Base-by-base conservation (phyloP, 2,113 vertebrate species). In the Rhagologus leucostigma region DNA sequence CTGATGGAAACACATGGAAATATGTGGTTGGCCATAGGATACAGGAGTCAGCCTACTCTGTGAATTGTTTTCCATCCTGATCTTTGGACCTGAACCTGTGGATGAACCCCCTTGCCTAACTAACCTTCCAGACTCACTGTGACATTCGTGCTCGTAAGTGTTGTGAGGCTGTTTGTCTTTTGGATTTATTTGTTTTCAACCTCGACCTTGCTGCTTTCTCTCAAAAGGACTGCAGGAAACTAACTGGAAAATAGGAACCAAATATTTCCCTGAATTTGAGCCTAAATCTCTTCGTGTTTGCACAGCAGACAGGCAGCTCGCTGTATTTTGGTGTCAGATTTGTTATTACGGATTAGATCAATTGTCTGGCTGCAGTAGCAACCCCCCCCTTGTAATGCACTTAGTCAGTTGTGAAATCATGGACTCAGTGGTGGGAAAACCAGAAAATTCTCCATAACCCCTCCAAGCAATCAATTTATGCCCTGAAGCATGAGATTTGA, bases 401-500 rank as follows among this genome's bases (percentile, higher is more conserved):
- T 86, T 62, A 93, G 47, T 85, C 89, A 81, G 67, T 86, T 95
- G 95, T 93, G 85, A 82, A 94, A 91, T 96, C 93, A 55, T 96
- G 77, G 78, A 69, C 55, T 93, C 86, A 15, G 76, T 39, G 57
- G 85, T 94, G 84, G 65, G 70, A 78, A 91, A 84, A 80, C 41
- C 65, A 80, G 84, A 83, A 88, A 93, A 96, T 85, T 87, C 82
- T 91, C 92, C 78, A 35, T 74, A 82, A 89, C 32, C 71, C 96
- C 81, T 70, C 70, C 69, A 92, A 93, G 87, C 89, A 95, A 96
- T 95, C 94, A 97, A 89, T 95, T 97, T 85, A 95, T 96, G 84
- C 75, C 93, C 92, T 94, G 91, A 97, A 96, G 89, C 79, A 74
- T 94, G 94, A 93, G 85, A 97, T 96, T 90, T 92, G 93, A 95